Evolutionary conservation across 2,888 invertebrate species (phyloP).

Genomic region (Pyrocoelia pectoralis): DNA sequence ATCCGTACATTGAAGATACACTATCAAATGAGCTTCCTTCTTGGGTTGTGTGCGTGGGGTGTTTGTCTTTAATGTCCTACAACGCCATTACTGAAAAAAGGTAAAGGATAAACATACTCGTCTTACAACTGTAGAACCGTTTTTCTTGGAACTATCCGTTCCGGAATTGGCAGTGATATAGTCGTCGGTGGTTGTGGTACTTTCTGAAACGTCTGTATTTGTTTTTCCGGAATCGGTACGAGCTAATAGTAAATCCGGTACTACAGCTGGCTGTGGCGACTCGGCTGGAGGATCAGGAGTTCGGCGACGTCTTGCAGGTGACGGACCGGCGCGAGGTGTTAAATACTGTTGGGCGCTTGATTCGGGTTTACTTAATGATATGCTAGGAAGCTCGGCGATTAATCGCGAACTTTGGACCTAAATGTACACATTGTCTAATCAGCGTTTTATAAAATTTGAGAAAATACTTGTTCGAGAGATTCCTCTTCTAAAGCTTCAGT

Average conservation of each 20-base stretch:
- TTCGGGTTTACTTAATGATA: slow-evolving; percentile 41
- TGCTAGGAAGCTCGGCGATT: slow-evolving; percentile 40
- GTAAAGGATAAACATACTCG: too few species aligned
- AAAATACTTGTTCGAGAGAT: slow-evolving; percentile 67
- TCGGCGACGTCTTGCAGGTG: slow-evolving; percentile 42
- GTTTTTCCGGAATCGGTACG: slow-evolving; percentile 77
- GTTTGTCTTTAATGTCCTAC: slow-evolving; percentile 25
- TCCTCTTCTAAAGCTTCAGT: slow-evolving; percentile 83
- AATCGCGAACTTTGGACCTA: slow-evolving; percentile 39
- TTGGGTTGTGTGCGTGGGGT: slow-evolving; percentile 52
- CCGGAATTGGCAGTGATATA: slow-evolving; percentile 86
- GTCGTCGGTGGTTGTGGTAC: slow-evolving; percentile 85
- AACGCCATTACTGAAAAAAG: too few species aligned
- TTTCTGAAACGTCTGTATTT: slow-evolving; percentile 85
- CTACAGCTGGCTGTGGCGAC: slow-evolving; percentile 53
- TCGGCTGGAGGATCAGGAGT: slow-evolving; percentile 47
- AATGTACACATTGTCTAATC: neutral
- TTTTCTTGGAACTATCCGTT: slow-evolving; percentile 71
- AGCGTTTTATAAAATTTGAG: neutral
- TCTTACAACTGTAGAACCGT: slow-evolving; percentile 71
- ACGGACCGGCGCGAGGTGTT: slow-evolving; percentile 41
- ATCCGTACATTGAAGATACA: slow-evolving; percentile 81
- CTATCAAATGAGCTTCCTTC: slow-evolving; percentile 90
- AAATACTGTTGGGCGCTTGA: slow-evolving; percentile 44
- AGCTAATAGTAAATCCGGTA: slow-evolving; percentile 65